Evolutionary conservation across 1,140 invertebrate species (phyloP).

Genomic region (Brachystomella parvula): DNA sequence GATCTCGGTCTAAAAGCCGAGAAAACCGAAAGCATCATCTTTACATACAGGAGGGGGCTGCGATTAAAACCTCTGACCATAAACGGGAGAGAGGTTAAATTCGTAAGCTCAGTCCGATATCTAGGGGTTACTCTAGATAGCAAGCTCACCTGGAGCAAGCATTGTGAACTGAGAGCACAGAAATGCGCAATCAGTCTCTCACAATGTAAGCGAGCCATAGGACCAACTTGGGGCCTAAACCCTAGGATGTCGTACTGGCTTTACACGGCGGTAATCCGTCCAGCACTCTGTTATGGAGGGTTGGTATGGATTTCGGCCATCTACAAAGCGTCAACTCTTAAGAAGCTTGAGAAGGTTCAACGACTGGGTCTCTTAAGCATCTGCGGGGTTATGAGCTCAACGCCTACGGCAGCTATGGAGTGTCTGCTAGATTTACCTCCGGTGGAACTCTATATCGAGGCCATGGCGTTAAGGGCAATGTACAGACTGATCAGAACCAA

Average conservation of each 20-base stretch:
- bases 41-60: too few species aligned
- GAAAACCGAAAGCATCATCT: too few species aligned
- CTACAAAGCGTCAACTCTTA: background rate
- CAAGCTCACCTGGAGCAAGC: too few species aligned
- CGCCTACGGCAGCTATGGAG: slow-evolving; percentile 17
- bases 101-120: too few species aligned
- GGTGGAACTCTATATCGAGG: background rate
- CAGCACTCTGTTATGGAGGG: slow-evolving; percentile 9
- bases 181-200: too few species aligned
- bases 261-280: slow-evolving; percentile 19
- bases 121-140: too few species aligned
- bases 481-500: background rate
- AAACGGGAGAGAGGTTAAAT: too few species aligned
- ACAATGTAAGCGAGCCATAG: too few species aligned
- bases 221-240: too few species aligned
- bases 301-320: slow-evolving; percentile 12
- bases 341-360: background rate
- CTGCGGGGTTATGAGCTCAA: slow-evolving; percentile 12
- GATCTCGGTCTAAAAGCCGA: too few species aligned
- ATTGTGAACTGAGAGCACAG: too few species aligned
- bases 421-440: background rate
- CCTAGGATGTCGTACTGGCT: slow-evolving; percentile 13
- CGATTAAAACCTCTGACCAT: too few species aligned
- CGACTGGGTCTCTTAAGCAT: slow-evolving; percentile 1
- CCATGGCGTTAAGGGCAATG: background rate